Base-by-base conservation (phyloP, 1,140 invertebrate genomes). In the Rhopalosiphum padi region DNA sequence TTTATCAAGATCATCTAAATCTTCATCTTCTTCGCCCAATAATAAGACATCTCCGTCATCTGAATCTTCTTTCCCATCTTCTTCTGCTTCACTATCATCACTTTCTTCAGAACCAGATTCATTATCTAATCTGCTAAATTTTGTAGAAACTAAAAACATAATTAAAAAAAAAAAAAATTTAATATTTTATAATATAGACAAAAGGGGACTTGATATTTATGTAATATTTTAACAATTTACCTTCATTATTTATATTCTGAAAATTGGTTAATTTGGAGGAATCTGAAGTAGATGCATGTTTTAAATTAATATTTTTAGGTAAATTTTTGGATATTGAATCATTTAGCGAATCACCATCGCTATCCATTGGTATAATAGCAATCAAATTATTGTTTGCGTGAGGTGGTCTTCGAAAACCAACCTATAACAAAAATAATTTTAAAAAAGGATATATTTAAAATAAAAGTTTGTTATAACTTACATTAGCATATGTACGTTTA, bases 111-210 rank as follows among this genome's bases (percentile, higher is more conserved):
- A 86, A 85, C 91, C 91, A 51, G 91, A 93, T 53, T 93, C 82
- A 93, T 93, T 86, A 30, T 93, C 82, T 86, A 93, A 55, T 93
- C 91, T 85, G 48, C 91, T 93, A 86, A 93, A 93, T 93, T 93
- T 93, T 11, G 91, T 93, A 85, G 91, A 93, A 35, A 93, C 91
- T 93, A 15, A 55, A 83, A 82, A 83, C 18, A 51, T 51, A 85
- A 35, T 37, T 51, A 23, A 55, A 60, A 68, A 60, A 4, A 68
- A 60, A 4, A n/a, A 18, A 77, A n/a, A 77, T 77, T 1, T n/a
- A 8, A 30, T 60, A 30, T 25, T n/a, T 15, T n/a, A 5, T 0
- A 68, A 1, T 55, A 55, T 25, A 8, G 53, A 55, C 30, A 30
- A 11, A 30, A 11, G 55, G 9, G 55, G 7, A 8, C 55, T n/a